These are phyloP conservation scores for Scelioninae gen. 1 DNA, from an alignment of 2,888 invertebrate species.

Conservation along the genomic window DNA sequence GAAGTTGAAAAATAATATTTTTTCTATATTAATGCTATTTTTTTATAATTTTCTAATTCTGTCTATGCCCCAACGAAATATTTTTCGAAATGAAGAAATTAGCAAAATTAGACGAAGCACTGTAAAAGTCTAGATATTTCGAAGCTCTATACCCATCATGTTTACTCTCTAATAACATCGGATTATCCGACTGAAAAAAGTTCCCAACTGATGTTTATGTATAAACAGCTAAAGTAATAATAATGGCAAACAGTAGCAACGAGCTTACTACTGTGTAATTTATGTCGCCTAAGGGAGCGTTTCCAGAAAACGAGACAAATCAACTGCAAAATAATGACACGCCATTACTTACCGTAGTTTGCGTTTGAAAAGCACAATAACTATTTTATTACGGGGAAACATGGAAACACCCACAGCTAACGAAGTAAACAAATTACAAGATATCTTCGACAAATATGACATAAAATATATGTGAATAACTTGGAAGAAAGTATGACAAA, in stretches of 20 bases:
- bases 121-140: neutral
- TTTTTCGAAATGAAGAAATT: no score
- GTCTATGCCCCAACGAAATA: no score
- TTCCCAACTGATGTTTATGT: constrained; percentile 12
- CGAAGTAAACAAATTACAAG: constrained; percentile 52
- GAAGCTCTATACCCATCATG: neutral
- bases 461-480: constrained; percentile 29
- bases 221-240: constrained; percentile 30
- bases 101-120: neutral
- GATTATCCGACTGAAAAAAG: neutral
- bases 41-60: no score
- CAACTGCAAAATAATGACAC: constrained; percentile 58
- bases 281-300: constrained; percentile 34
- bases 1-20: no score
- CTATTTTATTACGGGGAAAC: constrained; percentile 42
- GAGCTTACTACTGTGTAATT: constrained; percentile 36
- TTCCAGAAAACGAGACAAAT: constrained; percentile 56
- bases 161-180: neutral
- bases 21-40: no score
- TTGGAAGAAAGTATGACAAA: constrained; percentile 10
- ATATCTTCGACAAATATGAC: constrained; percentile 22
- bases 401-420: constrained; percentile 27
- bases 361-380: constrained; percentile 47
- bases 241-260: constrained; percentile 14
- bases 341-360: constrained; percentile 34